Conservation (phyloP, 2,888 invertebrate species). For the Steinernema scapterisci region DNA sequence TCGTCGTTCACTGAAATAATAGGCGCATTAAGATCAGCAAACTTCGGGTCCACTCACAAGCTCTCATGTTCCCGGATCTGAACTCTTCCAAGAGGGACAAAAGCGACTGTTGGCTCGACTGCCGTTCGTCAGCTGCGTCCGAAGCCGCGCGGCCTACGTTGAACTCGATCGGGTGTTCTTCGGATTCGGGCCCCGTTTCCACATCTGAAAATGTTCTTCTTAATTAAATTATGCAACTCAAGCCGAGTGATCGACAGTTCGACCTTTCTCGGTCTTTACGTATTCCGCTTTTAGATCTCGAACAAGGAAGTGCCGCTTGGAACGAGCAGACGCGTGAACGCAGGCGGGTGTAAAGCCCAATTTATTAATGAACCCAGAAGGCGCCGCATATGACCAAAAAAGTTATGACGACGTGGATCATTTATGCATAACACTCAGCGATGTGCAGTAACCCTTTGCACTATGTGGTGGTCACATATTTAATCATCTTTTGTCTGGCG, state of each 20-base stretch:
- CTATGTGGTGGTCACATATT: slow-evolving; percentile 30
- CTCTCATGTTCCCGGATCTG: slow-evolving; percentile 20
- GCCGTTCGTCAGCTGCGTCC: slow-evolving; percentile 11
- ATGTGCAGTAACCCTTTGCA: slow-evolving; percentile 9
- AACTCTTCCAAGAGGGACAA: slow-evolving; percentile 8
- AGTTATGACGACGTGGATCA: slow-evolving; percentile 28
- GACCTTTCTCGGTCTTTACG: no score
- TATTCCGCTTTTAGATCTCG: not conserved
- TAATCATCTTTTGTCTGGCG: not conserved
- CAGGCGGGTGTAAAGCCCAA: slow-evolving; percentile 12
- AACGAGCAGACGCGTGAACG: slow-evolving; percentile 2
- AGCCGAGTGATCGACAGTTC: no score
- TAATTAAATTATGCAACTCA: not conserved
- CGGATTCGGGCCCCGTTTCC: not conserved
- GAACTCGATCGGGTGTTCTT: not conserved
- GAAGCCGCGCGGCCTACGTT: not conserved
- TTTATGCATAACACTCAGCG: slow-evolving; percentile 27
- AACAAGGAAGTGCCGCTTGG: slow-evolving; percentile 15
- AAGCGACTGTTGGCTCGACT: slow-evolving; percentile 11
- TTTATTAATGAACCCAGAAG: slow-evolving; percentile 22
- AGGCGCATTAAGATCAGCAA: not conserved
- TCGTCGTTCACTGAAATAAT: slow-evolving; percentile 13
- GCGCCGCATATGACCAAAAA: slow-evolving; percentile 2
- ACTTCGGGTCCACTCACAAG: not conserved
- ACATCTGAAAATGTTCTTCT: not conserved